Conservation (phyloP, 2,888 invertebrate species). For the Stenodema calcarata region DNA sequence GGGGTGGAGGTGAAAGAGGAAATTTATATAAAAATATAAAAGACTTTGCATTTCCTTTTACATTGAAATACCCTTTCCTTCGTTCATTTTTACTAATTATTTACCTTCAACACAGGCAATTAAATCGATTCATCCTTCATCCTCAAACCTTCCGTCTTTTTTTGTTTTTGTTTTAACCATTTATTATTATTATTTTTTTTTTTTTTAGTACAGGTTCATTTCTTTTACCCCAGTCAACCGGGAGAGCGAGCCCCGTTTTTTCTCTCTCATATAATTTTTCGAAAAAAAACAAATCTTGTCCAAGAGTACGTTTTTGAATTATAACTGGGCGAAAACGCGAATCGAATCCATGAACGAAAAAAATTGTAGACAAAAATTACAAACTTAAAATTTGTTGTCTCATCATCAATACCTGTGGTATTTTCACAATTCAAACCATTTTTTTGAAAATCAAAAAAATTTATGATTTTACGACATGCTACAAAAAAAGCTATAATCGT, state of each 20-base stretch:
- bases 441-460: too few species aligned
- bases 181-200: too few species aligned
- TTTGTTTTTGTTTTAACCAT: not conserved
- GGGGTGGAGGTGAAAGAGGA: not conserved
- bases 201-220: not conserved
- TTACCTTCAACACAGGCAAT: not conserved
- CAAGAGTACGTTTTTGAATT: too few species aligned
- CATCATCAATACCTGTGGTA: not conserved
- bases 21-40: slow-evolving; percentile 40
- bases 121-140: not conserved
- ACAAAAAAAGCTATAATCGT: not conserved
- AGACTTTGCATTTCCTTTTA: slow-evolving; percentile 26
- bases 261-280: not conserved
- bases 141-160: not conserved
- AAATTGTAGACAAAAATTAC: too few species aligned
- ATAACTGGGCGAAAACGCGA: not conserved
- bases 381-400: too few species aligned
- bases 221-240: not conserved
- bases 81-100: not conserved
- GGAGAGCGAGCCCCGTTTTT: not conserved
- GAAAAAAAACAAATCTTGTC: too few species aligned
- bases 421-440: too few species aligned
- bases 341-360: too few species aligned
- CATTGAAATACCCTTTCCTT: slow-evolving; percentile 2
- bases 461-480: not conserved